These are phyloP conservation scores for Heteromormyrus szaboi DNA, from an alignment of 2,797 vertebrate genomes.

Conservation along the genomic window DNA sequence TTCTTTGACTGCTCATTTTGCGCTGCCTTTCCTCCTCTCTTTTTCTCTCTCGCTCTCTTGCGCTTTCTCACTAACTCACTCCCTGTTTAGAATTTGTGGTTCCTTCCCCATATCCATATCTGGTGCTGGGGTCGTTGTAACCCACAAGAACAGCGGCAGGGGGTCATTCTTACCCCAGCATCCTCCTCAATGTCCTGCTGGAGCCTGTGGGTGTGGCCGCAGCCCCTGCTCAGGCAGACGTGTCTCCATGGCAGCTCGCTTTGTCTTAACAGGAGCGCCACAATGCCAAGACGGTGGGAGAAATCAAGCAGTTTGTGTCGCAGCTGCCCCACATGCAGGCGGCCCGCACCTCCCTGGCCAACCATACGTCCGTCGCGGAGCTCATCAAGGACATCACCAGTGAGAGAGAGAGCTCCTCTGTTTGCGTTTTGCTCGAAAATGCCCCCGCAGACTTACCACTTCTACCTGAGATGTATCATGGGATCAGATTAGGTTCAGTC, in stretches of 20 bases:
- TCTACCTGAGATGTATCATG: background rate
- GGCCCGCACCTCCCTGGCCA: constrained; percentile 86
- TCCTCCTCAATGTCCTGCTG: background rate
- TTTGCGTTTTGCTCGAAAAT: background rate
- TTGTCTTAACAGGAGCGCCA: constrained; percentile 75
- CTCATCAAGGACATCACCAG: constrained; percentile 96
- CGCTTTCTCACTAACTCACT: background rate
- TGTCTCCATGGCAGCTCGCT: constrained; percentile 20
- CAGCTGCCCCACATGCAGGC: constrained; percentile 98
- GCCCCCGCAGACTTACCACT: background rate
- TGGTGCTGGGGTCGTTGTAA: background rate
- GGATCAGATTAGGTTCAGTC: background rate
- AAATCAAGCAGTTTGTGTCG: constrained; percentile 98
- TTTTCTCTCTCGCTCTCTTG: background rate
- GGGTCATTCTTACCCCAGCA: background rate
- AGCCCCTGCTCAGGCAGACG: background rate
- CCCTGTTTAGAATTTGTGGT: background rate
- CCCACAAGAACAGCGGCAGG: background rate
- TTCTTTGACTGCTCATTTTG: background rate
- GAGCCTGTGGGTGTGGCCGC: background rate
- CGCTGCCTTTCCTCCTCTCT: background rate
- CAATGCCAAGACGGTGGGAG: constrained; percentile 92
- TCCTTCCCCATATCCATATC: background rate
- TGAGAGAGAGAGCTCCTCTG: constrained; percentile 43
- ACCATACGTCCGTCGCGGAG: constrained; percentile 95